Evolutionary conservation across 2,797 vertebrate species (phyloP).

Genomic region (Lepilemur septentrionalis): DNA sequence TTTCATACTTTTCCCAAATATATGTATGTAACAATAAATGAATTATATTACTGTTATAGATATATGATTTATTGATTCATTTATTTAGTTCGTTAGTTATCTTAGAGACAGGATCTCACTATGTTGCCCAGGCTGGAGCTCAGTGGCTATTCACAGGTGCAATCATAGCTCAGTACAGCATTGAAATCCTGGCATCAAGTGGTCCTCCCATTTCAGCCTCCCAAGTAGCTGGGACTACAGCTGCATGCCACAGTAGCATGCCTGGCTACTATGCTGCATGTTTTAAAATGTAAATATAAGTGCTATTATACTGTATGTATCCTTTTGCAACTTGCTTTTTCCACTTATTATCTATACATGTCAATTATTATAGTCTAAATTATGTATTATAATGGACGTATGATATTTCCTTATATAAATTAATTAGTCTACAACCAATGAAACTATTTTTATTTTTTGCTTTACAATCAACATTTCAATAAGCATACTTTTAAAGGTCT

Average conservation of each 20-base stretch:
- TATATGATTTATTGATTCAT: neutral
- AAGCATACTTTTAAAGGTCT: neutral
- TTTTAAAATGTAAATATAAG: neutral
- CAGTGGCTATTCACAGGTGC: neutral
- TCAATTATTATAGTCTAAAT: neutral
- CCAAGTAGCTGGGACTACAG: neutral
- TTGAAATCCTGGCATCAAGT: neutral
- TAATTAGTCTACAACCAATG: neutral
- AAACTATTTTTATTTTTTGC: neutral
- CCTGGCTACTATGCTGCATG: neutral
- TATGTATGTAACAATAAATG: neutral
- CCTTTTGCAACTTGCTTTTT: neutral
- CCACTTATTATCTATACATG: neutral
- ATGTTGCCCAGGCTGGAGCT: neutral
- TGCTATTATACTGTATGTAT: neutral
- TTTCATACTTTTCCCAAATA: neutral
- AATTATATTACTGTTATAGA: neutral
- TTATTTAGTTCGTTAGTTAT: neutral
- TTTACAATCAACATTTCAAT: neutral
- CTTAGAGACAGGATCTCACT: neutral
- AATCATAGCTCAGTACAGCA: neutral
- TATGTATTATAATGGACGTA: conserved; percentile 13
- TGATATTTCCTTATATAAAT: neutral
- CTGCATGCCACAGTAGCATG: fast-evolving
- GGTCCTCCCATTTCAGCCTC: neutral